These are phyloP conservation scores for Micropterix aruncella DNA, from an alignment of 2,888 invertebrate genomes.

Conservation along the genomic window DNA sequence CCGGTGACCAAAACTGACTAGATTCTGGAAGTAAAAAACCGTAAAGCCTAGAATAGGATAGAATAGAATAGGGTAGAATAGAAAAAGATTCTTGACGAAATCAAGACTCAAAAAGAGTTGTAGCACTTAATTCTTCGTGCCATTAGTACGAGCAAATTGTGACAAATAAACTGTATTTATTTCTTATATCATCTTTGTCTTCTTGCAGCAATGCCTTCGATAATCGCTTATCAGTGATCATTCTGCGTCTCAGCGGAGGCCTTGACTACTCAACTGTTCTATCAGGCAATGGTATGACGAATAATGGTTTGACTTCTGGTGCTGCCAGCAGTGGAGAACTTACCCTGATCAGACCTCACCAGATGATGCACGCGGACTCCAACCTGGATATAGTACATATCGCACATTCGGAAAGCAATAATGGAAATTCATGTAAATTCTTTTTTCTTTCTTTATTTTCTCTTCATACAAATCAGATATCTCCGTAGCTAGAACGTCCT, in stretches of 20 bases:
- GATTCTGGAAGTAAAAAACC: too few relatives aligned
- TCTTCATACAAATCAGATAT: too few relatives aligned
- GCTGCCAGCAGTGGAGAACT: conserved; percentile 20
- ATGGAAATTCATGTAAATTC: not conserved
- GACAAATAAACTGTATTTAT: too few relatives aligned
- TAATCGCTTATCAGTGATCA: conserved; percentile 77
- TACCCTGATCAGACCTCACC: conserved; percentile 26
- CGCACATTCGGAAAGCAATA: conserved; percentile 17
- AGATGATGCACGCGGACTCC: conserved; percentile 56
- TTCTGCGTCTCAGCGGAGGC: conserved; percentile 75
- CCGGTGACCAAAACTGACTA: too few relatives aligned
- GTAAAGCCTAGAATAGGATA: too few relatives aligned
- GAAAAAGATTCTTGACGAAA: too few relatives aligned
- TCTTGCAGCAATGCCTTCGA: conserved; percentile 76
- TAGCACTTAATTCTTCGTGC: conserved; percentile 4
- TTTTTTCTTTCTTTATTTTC: too few relatives aligned
- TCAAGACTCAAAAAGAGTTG: conserved; percentile 1
- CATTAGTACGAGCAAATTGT: not conserved
- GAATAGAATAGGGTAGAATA: too few relatives aligned
- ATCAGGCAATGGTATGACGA: conserved; percentile 23
- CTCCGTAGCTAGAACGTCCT: too few relatives aligned
- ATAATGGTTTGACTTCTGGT: conserved; percentile 10
- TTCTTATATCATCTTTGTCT: too few relatives aligned
- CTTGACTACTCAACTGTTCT: conserved; percentile 56
- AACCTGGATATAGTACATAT: conserved; percentile 48